Evolutionary conservation across 2,888 invertebrate genomes (phyloP), one percentile per base, ranked within the genome.

Genomic region (Elegia similella): DNA sequence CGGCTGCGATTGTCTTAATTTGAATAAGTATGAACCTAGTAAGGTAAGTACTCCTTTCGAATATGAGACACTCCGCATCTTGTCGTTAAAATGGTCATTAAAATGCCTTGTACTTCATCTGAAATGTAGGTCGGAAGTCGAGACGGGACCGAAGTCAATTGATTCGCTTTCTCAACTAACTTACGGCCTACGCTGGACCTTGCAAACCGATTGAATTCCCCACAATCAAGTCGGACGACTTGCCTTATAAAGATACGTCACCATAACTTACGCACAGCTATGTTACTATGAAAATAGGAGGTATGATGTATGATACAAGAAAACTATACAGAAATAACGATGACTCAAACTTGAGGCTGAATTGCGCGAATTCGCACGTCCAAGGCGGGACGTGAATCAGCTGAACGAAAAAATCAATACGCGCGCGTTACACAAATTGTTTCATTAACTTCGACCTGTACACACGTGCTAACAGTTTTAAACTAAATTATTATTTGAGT

Each of bases 321-420:
- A 71, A 73, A 69, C 68, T 59, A 59, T 66, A 66, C 70, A 67
- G 75, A 81, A 82, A 83, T 84, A 85, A 74, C 73, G 67, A 76
- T 87, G 88, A 87, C 65, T 86, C 85, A 88, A 72, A 76, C 69
- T 67, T 62, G 64, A 69, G 67, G 65, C 64, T 68, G 67, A 69
- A 74, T 84, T 84, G 78, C 82, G 80, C 78, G 84, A 84, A 85
- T 75, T 72, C 70, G 68, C 63, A 68, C 68, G 65, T 65, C 59
- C 43, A 58, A 61, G 62, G 55, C 63, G 63, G 66, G 58, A 62
- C 62, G 73, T 84, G 87, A 88, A 84, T 88, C 88, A 89, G 86
- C 86, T 87, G 86, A 80, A 67, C 56, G 59, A 63, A 82, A 86
- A 87, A 89, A 89, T 89, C 88, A 88, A 89, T 89, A 88, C 81